Evolutionary conservation across 2,797 vertebrate genomes (phyloP), one percentile per base, ranked within the genome.

Genomic region (Phoxinus dragarum): DNA sequence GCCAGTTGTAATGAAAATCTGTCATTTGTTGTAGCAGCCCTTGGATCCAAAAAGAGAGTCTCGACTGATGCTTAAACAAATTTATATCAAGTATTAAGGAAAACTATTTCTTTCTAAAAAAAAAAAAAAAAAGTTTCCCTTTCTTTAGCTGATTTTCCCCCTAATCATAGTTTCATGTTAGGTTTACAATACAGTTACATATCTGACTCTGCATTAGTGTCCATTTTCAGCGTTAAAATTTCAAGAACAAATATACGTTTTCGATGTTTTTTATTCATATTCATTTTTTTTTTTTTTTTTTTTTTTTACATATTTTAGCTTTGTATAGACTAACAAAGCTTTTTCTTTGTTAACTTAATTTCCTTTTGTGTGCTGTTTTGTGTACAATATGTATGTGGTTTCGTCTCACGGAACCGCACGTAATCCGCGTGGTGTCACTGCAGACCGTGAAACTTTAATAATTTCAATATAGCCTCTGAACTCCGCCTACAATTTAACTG

Each of bases 341-440:
- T 34, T 56, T n/a, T 12, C 2, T 16, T 14, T 34, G 27, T 21
- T n/a, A 54, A 54, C 19, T 12, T 54, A 16, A 38, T 76, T 84
- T 56, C 17, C 1, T 67, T 23, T 52, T n/a, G 34, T 10, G 1
- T 38, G 27, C 14, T 73, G 31, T 12, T 4, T 4, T 16, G 5
- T 19, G 66, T 34, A 8, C 42, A 8, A 66, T 31, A 21, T 21
- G 40, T 75, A 9, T 84, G 7, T 74, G 8, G 16, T 52, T 49
- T 74, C 4, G 72, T 11, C 34, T 7, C 68, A n/a, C 69, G 27
- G n/a, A 47, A 47, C 72, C 27, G 27, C 27, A 11, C 1, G 4
- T 17, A 11, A 10, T 42, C 80, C 84, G 52, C 73, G 47, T 67
- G 83, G 56, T 85, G 86, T 85, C 80, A 88, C 34, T 78, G 36